Percentiles rank a stretch among this genome's conserved stretches.
Conservation (phyloP, 2,113 vertebrate genomes). For the Syrrhaptes paradoxus region DNA sequence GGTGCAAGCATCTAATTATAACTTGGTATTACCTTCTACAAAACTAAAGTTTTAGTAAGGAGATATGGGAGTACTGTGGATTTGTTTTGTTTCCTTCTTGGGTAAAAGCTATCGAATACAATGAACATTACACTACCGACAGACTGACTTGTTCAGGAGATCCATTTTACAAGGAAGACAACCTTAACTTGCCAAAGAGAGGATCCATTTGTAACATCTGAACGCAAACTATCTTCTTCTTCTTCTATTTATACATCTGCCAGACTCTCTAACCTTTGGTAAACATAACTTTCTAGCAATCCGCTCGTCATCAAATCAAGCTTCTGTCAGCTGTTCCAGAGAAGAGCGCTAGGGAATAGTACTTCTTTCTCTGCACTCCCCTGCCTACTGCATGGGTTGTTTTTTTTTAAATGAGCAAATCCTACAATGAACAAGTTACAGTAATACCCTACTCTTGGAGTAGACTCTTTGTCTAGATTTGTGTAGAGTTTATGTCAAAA, state of each 20-base stretch:
- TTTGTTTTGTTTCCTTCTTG: not conserved
- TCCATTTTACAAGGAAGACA: not conserved
- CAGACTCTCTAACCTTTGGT: conserved; percentile 12
- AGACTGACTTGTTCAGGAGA: not conserved
- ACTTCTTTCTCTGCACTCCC: not conserved
- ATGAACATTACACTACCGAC: not conserved
- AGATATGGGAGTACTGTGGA: not conserved
- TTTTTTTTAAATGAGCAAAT: not conserved
- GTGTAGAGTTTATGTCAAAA: not conserved
- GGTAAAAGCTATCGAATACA: not conserved
- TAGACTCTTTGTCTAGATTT: not conserved
- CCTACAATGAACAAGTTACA: not conserved
- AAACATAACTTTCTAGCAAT: not conserved
- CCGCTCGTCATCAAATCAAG: not conserved
- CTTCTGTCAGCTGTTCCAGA: not conserved
- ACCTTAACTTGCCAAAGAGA: not conserved
- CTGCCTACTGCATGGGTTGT: not conserved
- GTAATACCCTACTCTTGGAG: not conserved
- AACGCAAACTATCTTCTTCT: not conserved
- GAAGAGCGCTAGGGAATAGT: not conserved
- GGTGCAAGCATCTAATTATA: conserved; percentile 47
- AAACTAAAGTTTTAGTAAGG: not conserved
- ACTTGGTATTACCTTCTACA: not conserved
- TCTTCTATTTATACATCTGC: conserved; percentile 28
- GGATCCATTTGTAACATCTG: not conserved